A percentile compares a stretch with the other conserved stretches of the same genome.
Conservation (phyloP, 1,140 invertebrate genomes). For the Pseudoatta argentina region DNA sequence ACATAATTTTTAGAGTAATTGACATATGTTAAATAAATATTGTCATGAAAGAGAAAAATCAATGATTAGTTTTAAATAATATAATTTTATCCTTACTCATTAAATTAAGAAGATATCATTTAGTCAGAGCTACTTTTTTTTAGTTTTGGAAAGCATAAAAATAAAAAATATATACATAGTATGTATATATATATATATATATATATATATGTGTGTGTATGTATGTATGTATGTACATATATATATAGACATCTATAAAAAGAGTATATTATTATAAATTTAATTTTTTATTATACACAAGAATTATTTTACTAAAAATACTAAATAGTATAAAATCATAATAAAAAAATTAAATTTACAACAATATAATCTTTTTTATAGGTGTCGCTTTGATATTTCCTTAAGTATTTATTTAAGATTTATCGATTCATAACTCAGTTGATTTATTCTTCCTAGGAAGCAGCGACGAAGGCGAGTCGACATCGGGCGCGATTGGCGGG, state of each 20-base stretch:
- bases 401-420: neutral
- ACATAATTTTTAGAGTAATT: neutral
- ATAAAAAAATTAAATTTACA: neutral
- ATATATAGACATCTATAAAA: too few relatives aligned
- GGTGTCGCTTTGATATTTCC: neutral
- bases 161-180: too few relatives aligned
- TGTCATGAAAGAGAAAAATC: neutral
- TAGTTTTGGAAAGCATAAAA: neutral
- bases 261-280: too few relatives aligned
- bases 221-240: too few relatives aligned
- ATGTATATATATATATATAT: too few relatives aligned
- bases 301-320: neutral
- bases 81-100: neutral
- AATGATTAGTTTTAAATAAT: neutral
- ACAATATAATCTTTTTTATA: neutral
- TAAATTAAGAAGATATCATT: neutral
- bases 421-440: neutral
- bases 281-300: too few relatives aligned
- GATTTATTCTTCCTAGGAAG: conserved; percentile 78
- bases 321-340: neutral
- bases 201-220: too few relatives aligned
- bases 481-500: conserved; percentile 67
- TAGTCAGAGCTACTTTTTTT: neutral
- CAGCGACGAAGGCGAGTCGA: conserved; percentile 84
- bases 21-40: neutral